Evolutionary conservation across 2,113 vertebrate genomes (phyloP).

Genomic region (Colaptes auratus): DNA sequence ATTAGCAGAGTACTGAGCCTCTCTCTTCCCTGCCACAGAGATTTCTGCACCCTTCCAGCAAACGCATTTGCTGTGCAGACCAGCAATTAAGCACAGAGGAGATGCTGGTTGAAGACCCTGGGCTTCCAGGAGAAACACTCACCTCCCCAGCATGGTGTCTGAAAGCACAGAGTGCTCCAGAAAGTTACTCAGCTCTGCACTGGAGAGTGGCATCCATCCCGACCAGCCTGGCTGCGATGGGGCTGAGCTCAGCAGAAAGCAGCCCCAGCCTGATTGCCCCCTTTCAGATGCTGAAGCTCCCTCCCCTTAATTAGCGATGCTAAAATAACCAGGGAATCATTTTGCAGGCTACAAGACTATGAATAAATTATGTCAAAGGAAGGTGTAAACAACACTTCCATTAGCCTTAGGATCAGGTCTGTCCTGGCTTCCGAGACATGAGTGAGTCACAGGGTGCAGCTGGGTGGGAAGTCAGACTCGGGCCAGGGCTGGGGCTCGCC

Average conservation of each 20-base stretch:
- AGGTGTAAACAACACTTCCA: background rate
- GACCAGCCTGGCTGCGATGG: background rate
- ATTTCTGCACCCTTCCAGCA: constrained; percentile 40
- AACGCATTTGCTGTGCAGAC: background rate
- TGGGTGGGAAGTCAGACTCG: background rate
- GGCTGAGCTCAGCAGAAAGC: constrained; percentile 57
- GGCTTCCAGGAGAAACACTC: background rate
- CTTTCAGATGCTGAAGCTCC: background rate
- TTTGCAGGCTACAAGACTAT: constrained; percentile 39
- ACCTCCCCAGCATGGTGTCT: background rate
- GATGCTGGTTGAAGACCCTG: background rate
- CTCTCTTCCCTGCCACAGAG: background rate
- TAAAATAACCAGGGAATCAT: constrained; percentile 43
- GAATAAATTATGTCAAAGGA: constrained; percentile 54
- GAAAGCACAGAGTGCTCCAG: background rate
- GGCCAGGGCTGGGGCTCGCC: background rate
- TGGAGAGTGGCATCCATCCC: background rate
- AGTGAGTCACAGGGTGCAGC: background rate
- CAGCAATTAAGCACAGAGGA: background rate
- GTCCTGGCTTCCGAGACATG: background rate
- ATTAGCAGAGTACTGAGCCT: background rate
- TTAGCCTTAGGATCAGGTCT: background rate
- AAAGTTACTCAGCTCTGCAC: background rate
- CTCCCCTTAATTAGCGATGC: constrained; percentile 55
- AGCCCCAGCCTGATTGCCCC: background rate